These are phyloP conservation scores for Luperina nickerlii DNA, from an alignment of 2,888 invertebrate species.

Conservation along the genomic window DNA sequence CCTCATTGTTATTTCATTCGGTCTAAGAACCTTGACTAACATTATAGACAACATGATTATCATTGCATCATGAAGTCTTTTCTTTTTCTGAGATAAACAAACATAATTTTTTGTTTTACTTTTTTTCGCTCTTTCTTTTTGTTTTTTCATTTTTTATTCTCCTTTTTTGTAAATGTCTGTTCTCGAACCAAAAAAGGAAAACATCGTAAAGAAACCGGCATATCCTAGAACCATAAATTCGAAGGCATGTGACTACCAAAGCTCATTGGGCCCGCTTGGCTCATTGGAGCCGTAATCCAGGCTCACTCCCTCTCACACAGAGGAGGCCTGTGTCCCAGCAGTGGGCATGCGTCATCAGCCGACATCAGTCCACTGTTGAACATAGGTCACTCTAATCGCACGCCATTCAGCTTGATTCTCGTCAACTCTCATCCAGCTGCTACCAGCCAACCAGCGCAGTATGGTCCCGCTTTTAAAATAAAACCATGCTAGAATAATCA, in stretches of 20 bases:
- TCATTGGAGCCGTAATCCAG: no score
- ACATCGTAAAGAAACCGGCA: neutral
- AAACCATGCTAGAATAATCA: slow-evolving; percentile 2
- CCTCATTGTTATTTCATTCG: neutral
- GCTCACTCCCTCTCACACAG: no score
- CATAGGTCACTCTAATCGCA: neutral
- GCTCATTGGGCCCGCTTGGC: no score
- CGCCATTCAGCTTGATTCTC: neutral
- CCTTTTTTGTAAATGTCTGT: no score
- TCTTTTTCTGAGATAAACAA: neutral
- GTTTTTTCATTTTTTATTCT: no score
- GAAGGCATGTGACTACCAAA: no score
- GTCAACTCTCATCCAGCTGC: neutral
- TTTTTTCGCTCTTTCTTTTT: no score
- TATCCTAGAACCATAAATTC: neutral
- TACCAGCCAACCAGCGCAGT: neutral
- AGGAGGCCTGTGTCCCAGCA: no score
- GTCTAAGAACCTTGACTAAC: neutral
- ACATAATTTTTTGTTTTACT: no score
- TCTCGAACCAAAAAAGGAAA: neutral
- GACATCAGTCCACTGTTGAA: no score
- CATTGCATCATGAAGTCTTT: neutral
- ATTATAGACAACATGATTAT: neutral
- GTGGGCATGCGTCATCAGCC: no score
- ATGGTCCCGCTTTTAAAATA: neutral